A percentile compares a stretch with the other conserved stretches of the same genome.
Evolutionary conservation across 1,140 invertebrate species (phyloP).

Genomic region (Ladona fulva): DNA sequence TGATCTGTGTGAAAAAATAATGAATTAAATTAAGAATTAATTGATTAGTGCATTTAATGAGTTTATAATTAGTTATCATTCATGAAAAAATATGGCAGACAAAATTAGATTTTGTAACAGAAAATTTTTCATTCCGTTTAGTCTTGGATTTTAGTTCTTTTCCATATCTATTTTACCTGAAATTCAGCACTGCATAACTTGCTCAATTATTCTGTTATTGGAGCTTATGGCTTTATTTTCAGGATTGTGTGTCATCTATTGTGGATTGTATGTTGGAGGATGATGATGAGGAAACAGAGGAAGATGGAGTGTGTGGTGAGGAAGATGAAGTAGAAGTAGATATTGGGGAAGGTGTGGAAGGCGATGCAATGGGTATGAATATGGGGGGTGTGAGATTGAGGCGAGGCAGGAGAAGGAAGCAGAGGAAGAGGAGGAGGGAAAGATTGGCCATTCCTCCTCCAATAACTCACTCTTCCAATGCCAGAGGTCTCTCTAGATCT

Average conservation of each 20-base stretch:
- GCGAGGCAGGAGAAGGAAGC: neutral
- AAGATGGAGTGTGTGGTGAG: constrained; percentile 26
- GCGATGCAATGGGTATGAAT: neutral
- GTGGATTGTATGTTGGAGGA: constrained; percentile 60
- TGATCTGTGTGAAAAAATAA: too few species aligned
- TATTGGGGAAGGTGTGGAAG: neutral
- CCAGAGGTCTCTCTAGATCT: constrained; percentile 44
- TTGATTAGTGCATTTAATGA: too few species aligned
- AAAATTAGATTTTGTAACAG: too few species aligned
- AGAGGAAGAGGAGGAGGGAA: neutral
- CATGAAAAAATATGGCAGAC: too few species aligned
- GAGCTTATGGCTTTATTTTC: constrained; percentile 17
- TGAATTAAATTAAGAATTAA: too few species aligned
- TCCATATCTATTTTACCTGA: too few species aligned
- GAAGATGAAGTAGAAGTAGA: neutral
- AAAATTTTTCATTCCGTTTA: too few species aligned
- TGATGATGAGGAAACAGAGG: constrained; percentile 42
- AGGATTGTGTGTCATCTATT: constrained; percentile 60
- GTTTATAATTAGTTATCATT: too few species aligned
- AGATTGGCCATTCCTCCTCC: neutral
- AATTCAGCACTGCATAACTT: too few species aligned
- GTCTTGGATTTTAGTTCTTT: too few species aligned
- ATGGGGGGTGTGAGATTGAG: neutral
- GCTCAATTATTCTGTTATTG: too few species aligned
- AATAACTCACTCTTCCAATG: neutral